Base-by-base conservation (phyloP, 2,797 vertebrate species). In the Phyllotis vaccarum region DNA sequence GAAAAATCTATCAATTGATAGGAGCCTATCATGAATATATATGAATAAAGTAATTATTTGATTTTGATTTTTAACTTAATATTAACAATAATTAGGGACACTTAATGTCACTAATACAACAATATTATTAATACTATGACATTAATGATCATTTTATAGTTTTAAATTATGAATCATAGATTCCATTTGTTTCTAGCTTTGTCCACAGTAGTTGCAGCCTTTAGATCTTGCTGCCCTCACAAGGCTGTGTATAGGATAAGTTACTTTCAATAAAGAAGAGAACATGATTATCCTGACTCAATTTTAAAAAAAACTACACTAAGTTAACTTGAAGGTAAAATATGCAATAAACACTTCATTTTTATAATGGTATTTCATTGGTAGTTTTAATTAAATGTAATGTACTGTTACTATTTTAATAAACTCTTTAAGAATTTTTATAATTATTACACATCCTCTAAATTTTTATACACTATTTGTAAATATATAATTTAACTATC, bases 291-390 rank as follows among this genome's bases (percentile, higher is more conserved):
- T 14, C 29, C 9, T 54, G 34, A 43, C 54, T 14, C n/a, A 90
- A 49, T 49, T 54, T 86, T 40, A 27, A 1, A 95, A 54, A 85
- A 83, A n/a, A 95, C 87, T 40, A 29, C 13, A 92, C 3, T 82
- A 81, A 87, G 79, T 66, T 95, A 87, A 93, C 75, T 62, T 3
- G 75, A 87, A 93, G 6, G 60, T 90, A 79, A 95, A 96, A 49
- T 72, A 16, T 10, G 6, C 16, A 79, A 74, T 43, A 89, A 78
- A 72, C 66, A 60, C 3, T 56, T 22, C 16, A 74, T 81, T 86
- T 82, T 92, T 43, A 86, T 43, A 89, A 75, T 52, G 19, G 2
- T 2, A 93, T 21, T 87, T 31, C 83, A 81, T 72, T 17, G 83
- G 79, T 75, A 85, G 21, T 86, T 89, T 89, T 62, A 93, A 22